Percentiles rank a stretch among this genome's conserved stretches.
Evolutionary conservation across 1,140 invertebrate species (phyloP).

Genomic region (Palaemon carinicauda): DNA sequence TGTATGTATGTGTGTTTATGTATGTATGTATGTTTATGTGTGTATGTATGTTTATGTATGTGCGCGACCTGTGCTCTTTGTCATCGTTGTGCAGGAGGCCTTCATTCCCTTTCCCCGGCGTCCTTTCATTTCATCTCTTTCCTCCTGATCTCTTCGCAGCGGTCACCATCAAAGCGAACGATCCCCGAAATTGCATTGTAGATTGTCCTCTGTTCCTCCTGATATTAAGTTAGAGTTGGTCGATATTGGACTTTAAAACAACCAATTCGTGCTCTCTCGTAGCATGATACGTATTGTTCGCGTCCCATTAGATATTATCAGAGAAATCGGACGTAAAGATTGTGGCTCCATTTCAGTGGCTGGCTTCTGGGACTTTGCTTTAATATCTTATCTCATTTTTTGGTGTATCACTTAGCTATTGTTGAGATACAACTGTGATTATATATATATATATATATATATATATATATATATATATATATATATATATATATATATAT

Average conservation of each 20-base stretch:
- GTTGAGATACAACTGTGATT: no score
- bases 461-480: no score
- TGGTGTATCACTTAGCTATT: no score
- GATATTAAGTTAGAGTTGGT: constrained; percentile 50
- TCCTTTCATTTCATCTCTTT: background rate
- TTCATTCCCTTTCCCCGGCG: background rate
- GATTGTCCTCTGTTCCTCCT: constrained; percentile 33
- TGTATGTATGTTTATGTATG: background rate
- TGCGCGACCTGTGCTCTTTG: background rate
- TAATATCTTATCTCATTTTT: no score
- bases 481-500: no score
- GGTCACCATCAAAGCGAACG: constrained; percentile 35
- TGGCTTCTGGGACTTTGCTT: no score
- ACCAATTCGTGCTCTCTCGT: background rate
- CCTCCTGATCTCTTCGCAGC: background rate
- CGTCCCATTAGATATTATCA: background rate
- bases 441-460: no score
- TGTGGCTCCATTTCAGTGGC: no score
- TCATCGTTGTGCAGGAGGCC: background rate
- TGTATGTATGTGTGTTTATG: background rate
- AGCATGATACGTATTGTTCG: background rate
- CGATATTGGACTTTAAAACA: constrained; percentile 28
- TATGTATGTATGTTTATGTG: background rate
- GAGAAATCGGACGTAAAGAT: background rate
- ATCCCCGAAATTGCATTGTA: constrained; percentile 45